These are phyloP conservation scores for Hylaea fasciaria DNA, from an alignment of 2,888 invertebrate species.

Conservation along the genomic window DNA sequence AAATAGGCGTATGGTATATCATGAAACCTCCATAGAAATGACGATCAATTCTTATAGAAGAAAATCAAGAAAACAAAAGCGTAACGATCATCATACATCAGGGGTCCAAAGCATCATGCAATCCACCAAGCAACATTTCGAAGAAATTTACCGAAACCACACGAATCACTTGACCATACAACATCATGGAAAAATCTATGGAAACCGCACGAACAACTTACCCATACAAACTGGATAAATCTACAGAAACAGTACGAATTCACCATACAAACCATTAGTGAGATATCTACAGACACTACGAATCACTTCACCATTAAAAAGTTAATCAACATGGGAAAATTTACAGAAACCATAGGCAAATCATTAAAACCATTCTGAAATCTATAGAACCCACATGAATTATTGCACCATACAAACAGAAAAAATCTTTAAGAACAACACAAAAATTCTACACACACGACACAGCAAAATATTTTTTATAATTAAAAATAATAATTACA, in stretches of 20 bases:
- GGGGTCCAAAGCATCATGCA: not conserved
- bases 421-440: too few relatives aligned
- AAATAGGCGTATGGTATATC: too few relatives aligned
- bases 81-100: not conserved
- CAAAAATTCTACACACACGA: conserved; percentile 36
- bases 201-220: not conserved
- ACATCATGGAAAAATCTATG: not conserved
- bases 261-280: too few relatives aligned
- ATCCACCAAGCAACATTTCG: not conserved
- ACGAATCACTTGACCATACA: not conserved
- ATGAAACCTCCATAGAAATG: not conserved
- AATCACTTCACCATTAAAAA: too few relatives aligned
- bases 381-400: too few relatives aligned
- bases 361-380: too few relatives aligned
- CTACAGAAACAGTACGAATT: too few relatives aligned
- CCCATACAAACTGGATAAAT: not conserved
- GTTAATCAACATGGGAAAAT: too few relatives aligned
- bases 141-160: not conserved
- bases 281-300: too few relatives aligned
- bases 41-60: not conserved
- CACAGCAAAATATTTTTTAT: conserved; percentile 30
- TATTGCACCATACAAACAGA: not conserved
- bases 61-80: not conserved
- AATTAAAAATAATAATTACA: conserved; percentile 17
- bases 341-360: too few relatives aligned